phyloP scores from a whole-genome alignment of 2,797 vertebrate species.

The Enteromius afrohamiltoni region DNA sequence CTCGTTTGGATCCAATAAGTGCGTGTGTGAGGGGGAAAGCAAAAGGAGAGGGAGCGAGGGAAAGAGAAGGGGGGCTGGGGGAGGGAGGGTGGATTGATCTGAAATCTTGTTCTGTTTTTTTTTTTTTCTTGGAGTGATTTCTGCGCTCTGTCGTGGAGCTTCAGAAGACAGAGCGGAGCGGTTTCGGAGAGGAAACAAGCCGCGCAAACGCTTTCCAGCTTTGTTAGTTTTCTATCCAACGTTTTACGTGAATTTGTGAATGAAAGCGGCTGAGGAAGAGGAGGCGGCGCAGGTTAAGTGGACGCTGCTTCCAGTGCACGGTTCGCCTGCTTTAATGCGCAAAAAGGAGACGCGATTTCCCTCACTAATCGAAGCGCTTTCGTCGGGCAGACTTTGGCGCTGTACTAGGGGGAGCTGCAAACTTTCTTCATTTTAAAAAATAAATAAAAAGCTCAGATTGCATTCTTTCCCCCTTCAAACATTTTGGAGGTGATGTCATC shows the following conservation, averaged over 20 bases:
- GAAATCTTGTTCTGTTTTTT: conserved; percentile 74
- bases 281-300: conserved; percentile 70
- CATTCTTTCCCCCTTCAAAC: conserved; percentile 77
- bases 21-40: conserved; percentile 53
- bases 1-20: conserved; percentile 78
- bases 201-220: conserved; percentile 47
- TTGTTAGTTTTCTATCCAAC: conserved; percentile 60
- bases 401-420: conserved; percentile 67
- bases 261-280: conserved; percentile 67
- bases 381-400: conserved; percentile 65
- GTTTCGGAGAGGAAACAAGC: conserved; percentile 39
- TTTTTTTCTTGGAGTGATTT: conserved; percentile 77
- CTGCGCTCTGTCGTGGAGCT: conserved; percentile 76
- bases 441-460: conserved; percentile 82
- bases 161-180: conserved; percentile 42
- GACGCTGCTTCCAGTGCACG: conserved; percentile 67
- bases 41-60: conserved; percentile 50
- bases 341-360: conserved; percentile 54
- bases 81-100: conserved; percentile 78
- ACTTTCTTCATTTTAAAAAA: conserved; percentile 76
- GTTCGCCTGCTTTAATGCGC: conserved; percentile 57
- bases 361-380: conserved; percentile 54
- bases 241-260: conserved; percentile 64
- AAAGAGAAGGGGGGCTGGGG: conserved; percentile 44
- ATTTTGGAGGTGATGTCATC: conserved; percentile 82